phyloP scores from a whole-genome alignment of 2,888 invertebrate species.

The Dryococelus australis region DNA sequence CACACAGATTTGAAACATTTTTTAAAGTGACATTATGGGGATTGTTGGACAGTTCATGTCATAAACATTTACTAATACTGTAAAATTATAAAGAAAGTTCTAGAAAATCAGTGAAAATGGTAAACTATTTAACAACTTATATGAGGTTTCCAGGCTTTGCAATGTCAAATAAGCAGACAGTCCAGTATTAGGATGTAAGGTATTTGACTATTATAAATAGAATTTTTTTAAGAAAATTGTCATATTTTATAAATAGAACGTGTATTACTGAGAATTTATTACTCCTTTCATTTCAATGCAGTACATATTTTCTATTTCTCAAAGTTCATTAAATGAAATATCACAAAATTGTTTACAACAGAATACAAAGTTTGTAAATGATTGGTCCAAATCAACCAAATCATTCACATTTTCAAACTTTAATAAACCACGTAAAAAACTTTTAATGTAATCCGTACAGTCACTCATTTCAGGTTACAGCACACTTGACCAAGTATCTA shows the following conservation, averaged over 20 bases:
- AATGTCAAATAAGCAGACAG: too few species aligned
- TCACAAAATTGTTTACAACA: neutral
- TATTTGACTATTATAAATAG: too few species aligned
- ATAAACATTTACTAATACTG: too few species aligned
- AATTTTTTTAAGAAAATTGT: too few species aligned
- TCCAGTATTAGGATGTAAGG: too few species aligned
- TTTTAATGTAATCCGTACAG: neutral
- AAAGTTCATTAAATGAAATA: neutral
- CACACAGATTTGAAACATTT: too few species aligned
- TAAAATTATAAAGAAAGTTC: too few species aligned
- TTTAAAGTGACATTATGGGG: too few species aligned
- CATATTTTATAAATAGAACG: neutral
- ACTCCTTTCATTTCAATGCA: neutral
- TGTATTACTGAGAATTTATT: constrained; percentile 8
- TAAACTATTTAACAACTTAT: too few species aligned
- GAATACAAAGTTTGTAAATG: neutral
- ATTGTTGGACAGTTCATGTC: too few species aligned
- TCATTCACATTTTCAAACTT: neutral
- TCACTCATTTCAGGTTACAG: neutral
- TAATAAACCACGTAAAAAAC: neutral
- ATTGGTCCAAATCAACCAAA: constrained; percentile 9
- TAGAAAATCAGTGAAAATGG: too few species aligned
- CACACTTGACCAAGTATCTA: neutral
- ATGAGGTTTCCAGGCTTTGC: too few species aligned
- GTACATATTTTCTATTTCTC: neutral